Evolutionary conservation across 2,797 vertebrate genomes (phyloP).

Genomic region (Neosilurus hyrtlii): DNA sequence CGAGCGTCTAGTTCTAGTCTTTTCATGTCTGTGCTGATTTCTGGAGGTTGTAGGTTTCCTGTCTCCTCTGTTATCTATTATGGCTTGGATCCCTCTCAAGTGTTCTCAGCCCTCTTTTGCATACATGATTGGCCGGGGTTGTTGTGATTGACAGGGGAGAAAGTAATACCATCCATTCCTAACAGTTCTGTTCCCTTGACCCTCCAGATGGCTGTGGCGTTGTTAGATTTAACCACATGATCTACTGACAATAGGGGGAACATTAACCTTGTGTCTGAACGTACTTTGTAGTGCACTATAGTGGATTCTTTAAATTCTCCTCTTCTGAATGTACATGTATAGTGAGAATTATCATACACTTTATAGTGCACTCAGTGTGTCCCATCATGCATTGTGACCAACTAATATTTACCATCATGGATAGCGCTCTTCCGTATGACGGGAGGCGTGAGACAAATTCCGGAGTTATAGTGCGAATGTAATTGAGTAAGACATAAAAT

Average conservation of each 20-base stretch:
- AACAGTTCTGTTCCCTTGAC: not conserved
- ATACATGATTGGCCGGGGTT: not conserved
- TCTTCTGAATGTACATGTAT: no score
- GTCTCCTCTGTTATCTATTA: not conserved
- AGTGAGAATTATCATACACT: no score
- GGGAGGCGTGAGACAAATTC: no score
- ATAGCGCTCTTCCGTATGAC: no score
- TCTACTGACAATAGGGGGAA: not conserved
- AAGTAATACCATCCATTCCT: not conserved
- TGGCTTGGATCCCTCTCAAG: not conserved
- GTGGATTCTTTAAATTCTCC: no score
- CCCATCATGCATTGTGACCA: no score
- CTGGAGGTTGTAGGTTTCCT: not conserved
- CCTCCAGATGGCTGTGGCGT: not conserved
- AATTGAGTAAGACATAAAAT: no score
- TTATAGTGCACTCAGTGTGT: no score
- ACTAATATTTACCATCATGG: no score
- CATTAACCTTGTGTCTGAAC: not conserved
- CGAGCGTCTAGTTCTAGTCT: not conserved
- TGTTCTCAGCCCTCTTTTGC: not conserved
- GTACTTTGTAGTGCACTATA: no score
- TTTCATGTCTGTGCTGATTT: not conserved
- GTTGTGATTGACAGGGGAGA: not conserved
- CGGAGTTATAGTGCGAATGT: no score
- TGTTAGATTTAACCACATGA: not conserved